Conservation (phyloP, 1,140 invertebrate genomes). For the Drosophila tropicalis region DNA sequence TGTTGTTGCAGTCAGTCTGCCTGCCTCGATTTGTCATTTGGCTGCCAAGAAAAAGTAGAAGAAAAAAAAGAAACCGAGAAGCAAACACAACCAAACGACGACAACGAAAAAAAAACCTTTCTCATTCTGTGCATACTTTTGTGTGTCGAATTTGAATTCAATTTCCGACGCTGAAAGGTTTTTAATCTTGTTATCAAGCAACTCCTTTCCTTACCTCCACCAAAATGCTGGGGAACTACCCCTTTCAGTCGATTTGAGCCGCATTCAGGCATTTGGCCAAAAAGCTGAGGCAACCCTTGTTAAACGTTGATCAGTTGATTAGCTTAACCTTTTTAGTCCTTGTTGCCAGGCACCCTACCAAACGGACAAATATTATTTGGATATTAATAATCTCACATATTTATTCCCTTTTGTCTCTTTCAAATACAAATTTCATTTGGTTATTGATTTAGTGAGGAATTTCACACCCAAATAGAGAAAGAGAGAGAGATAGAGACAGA, state of each 20-base stretch:
- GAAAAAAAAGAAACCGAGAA: conserved; percentile 22
- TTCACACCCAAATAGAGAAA: neutral
- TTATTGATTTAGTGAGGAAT: conserved; percentile 23
- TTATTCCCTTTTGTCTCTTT: conserved; percentile 11
- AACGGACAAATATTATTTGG: conserved; percentile 42
- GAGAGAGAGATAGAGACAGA: no score
- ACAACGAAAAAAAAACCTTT: conserved; percentile 28
- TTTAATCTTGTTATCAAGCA: conserved; percentile 77
- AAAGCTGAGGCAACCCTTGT: conserved; percentile 56
- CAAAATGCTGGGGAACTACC: neutral
- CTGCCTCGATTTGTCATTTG: conserved; percentile 77
- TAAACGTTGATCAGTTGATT: conserved; percentile 70
- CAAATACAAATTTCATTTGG: conserved; percentile 28
- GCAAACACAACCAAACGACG: conserved; percentile 28
- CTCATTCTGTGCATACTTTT: conserved; percentile 75
- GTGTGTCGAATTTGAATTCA: conserved; percentile 81
- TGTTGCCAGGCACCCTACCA: conserved; percentile 31
- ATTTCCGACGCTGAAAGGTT: conserved; percentile 80
- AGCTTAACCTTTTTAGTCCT: conserved; percentile 59
- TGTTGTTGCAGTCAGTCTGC: conserved; percentile 67
- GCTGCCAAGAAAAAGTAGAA: conserved; percentile 47
- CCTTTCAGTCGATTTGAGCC: conserved; percentile 37
- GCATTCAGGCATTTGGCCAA: conserved; percentile 19
- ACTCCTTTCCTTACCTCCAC: conserved; percentile 37
- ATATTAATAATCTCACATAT: conserved; percentile 53